phyloP scores from a whole-genome alignment of 1,140 invertebrate genomes.

The Trinorchestia longiramus region DNA sequence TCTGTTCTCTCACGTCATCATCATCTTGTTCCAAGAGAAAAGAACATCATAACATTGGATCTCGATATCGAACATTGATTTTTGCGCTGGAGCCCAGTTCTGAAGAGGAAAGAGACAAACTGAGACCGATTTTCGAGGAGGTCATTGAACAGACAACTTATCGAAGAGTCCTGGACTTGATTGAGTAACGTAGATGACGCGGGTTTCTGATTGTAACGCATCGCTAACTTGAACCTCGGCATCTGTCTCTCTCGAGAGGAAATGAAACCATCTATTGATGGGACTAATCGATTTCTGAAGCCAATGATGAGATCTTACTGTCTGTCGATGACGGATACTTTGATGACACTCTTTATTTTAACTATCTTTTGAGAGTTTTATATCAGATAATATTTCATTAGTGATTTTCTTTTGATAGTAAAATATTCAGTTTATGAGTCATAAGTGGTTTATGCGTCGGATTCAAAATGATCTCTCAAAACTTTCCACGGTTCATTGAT shows the following conservation, averaged over 20 bases:
- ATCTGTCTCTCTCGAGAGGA: background rate
- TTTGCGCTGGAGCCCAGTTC: conserved; percentile 12
- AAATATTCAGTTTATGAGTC: too few relatives aligned
- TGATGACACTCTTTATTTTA: background rate
- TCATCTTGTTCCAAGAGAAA: conserved; percentile 54
- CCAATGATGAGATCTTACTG: background rate
- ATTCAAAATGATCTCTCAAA: too few relatives aligned
- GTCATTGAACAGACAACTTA: conserved; percentile 48
- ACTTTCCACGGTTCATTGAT: too few relatives aligned
- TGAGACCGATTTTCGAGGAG: conserved; percentile 29
- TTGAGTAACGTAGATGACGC: background rate
- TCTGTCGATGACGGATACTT: background rate
- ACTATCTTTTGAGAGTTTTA: background rate
- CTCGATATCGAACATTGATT: conserved; percentile 55
- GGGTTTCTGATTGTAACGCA: background rate
- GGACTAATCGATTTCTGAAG: background rate
- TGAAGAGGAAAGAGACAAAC: conserved; percentile 43
- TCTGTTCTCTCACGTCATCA: conserved; percentile 54
- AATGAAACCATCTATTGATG: background rate
- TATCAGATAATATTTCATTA: too few relatives aligned
- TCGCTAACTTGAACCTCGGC: background rate
- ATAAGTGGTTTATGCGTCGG: too few relatives aligned
- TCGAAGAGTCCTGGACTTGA: conserved; percentile 12
- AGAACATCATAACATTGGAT: conserved; percentile 54
- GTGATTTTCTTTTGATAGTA: too few relatives aligned